These are phyloP conservation scores for Plodia interpunctella DNA, from an alignment of 1,140 invertebrate species.

Conservation along the genomic window DNA sequence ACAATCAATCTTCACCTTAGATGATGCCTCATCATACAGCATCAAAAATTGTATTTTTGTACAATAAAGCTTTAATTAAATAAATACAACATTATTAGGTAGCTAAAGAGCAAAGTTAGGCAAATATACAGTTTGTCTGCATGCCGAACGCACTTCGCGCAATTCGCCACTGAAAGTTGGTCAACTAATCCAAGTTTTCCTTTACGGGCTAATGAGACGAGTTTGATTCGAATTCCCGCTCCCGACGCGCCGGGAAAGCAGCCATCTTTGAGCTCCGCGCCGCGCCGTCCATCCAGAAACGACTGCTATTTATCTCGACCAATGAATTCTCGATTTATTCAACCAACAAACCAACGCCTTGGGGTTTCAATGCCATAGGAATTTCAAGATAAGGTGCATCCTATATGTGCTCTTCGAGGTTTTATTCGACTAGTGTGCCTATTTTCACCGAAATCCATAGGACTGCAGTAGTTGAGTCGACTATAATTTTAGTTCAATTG, in stretches of 20 bases:
- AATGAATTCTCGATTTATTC: conserved; percentile 13
- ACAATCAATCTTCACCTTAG: too few relatives aligned
- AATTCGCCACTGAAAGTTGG: conserved; percentile 57
- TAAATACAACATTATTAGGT: background rate
- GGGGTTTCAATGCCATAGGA: background rate
- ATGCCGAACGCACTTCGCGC: conserved; percentile 40
- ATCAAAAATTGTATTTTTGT: too few relatives aligned
- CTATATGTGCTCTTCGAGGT: too few relatives aligned
- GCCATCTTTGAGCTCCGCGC: conserved; percentile 22
- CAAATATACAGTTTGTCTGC: conserved; percentile 27
- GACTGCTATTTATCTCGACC: conserved; percentile 10
- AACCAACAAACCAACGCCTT: background rate
- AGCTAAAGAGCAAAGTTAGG: background rate
- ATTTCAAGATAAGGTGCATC: too few relatives aligned
- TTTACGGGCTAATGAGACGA: conserved; percentile 71
- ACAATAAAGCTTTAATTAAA: too few relatives aligned
- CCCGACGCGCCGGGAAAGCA: conserved; percentile 33
- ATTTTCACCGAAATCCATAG: too few relatives aligned
- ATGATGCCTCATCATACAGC: too few relatives aligned
- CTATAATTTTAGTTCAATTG: too few relatives aligned
- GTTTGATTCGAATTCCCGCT: conserved; percentile 72
- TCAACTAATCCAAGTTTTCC: conserved; percentile 75
- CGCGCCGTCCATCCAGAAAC: conserved; percentile 8
- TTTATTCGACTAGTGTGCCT: too few relatives aligned
- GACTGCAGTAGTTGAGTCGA: too few relatives aligned